Conservation (phyloP, 2,888 invertebrate genomes). For the Amiota communis region DNA sequence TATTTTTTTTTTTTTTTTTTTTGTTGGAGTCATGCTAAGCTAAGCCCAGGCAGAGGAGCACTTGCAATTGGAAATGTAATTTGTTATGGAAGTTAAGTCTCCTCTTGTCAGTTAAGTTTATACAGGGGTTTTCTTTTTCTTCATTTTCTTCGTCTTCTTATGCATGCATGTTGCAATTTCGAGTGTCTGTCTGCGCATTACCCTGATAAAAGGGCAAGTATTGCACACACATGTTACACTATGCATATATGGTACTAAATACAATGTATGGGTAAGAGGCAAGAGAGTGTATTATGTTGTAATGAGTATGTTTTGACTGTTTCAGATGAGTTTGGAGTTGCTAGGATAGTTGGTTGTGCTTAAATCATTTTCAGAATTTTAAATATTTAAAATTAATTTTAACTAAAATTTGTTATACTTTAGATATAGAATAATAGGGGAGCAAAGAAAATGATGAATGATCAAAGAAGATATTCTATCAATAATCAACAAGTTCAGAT, state of each 20-base stretch:
- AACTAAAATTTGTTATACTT: too few relatives aligned
- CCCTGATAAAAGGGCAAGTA: neutral
- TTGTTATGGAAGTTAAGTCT: slow-evolving; percentile 66
- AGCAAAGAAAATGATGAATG: neutral
- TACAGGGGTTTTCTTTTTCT: neutral
- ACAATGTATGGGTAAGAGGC: neutral
- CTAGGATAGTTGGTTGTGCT: neutral
- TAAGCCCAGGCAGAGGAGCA: slow-evolving; percentile 29
- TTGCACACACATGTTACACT: too few relatives aligned
- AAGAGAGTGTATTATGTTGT: neutral
- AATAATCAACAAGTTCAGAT: too few relatives aligned
- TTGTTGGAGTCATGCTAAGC: too few relatives aligned
- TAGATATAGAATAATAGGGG: neutral
- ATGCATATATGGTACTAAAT: neutral
- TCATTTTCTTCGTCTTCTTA: neutral
- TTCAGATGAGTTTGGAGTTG: neutral
- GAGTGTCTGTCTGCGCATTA: slow-evolving; percentile 12
- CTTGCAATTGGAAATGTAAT: slow-evolving; percentile 65
- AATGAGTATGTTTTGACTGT: neutral
- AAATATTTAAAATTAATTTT: too few relatives aligned
- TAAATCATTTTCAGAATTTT: neutral
- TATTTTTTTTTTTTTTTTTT: too few relatives aligned
- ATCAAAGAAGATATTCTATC: too few relatives aligned
- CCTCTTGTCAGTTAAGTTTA: slow-evolving; percentile 67
- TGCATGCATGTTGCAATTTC: slow-evolving; percentile 19